Percentiles rank a stretch among this genome's conserved stretches.
Evolutionary conservation across 2,888 invertebrate genomes (phyloP).

Genomic region (Candidula unifasciata): DNA sequence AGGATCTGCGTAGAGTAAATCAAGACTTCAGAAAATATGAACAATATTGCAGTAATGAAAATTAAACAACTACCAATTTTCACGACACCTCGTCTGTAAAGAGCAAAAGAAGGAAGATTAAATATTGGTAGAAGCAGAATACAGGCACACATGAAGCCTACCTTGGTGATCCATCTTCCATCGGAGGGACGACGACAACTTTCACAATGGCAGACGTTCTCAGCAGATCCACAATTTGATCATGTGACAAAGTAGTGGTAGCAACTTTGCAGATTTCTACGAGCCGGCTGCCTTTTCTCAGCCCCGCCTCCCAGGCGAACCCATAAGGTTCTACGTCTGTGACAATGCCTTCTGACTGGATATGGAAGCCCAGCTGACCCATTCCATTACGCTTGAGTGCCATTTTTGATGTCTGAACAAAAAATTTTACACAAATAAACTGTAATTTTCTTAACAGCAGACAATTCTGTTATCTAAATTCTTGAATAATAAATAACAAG

Average conservation of each 20-base stretch:
- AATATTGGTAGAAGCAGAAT: neutral
- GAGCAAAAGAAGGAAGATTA: neutral
- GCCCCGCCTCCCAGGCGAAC: slow-evolving; percentile 84
- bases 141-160: slow-evolving; percentile 41
- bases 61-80: too few relatives aligned
- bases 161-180: slow-evolving; percentile 84
- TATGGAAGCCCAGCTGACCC: slow-evolving; percentile 88
- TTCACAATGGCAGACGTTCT: slow-evolving; percentile 93
- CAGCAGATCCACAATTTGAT: slow-evolving; percentile 93
- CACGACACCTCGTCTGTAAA: too few relatives aligned
- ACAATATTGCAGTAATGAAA: too few relatives aligned
- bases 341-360: slow-evolving; percentile 94
- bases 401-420: slow-evolving; percentile 84
- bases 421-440: neutral
- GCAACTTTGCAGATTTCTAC: slow-evolving; percentile 95
- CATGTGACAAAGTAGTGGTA: slow-evolving; percentile 91
- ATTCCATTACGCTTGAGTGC: slow-evolving; percentile 88
- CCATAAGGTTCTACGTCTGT: slow-evolving; percentile 89
- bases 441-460: too few relatives aligned
- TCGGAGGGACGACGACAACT: slow-evolving; percentile 88
- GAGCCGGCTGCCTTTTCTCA: slow-evolving; percentile 91
- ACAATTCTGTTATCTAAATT: too few relatives aligned
- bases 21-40: too few relatives aligned
- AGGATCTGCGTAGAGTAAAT: too few relatives aligned
- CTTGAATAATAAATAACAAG: too few relatives aligned